These are phyloP conservation scores for Luffia ferchaultella DNA, from an alignment of 2,888 invertebrate species.

Conservation along the genomic window DNA sequence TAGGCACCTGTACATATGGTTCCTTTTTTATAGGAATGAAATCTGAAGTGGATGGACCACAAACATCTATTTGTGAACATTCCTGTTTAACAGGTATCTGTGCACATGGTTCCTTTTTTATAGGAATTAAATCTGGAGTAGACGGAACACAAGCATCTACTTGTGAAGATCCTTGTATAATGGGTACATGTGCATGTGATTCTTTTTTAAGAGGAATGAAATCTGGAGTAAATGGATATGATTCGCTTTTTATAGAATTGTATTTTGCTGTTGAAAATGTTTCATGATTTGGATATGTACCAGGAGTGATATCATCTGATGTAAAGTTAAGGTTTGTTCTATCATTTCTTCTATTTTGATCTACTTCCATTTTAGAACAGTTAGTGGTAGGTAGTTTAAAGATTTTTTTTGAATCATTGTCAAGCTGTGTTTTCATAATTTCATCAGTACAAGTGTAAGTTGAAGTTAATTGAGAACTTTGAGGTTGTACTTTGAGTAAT, in stretches of 20 bases:
- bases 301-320: neutral
- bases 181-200: neutral
- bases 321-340: neutral
- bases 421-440: neutral
- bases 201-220: conserved; percentile 15
- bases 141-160: neutral
- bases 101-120: conserved; percentile 7
- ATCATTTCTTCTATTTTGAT: neutral
- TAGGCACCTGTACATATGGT: neutral
- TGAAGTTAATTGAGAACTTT: neutral
- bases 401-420: neutral
- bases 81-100: too few relatives aligned
- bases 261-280: too few relatives aligned
- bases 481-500: neutral
- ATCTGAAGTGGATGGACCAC: conserved; percentile 9
- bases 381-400: neutral
- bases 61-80: neutral
- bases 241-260: too few relatives aligned
- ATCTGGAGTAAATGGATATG: conserved; percentile 11
- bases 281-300: neutral
- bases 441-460: neutral
- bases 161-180: too few relatives aligned
- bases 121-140: conserved; percentile 16
- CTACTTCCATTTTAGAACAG: neutral
- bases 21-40: conserved; percentile 15